These are phyloP conservation scores for Orthonyx spaldingii DNA, from an alignment of 2,113 vertebrate genomes.

Conservation along the genomic window DNA sequence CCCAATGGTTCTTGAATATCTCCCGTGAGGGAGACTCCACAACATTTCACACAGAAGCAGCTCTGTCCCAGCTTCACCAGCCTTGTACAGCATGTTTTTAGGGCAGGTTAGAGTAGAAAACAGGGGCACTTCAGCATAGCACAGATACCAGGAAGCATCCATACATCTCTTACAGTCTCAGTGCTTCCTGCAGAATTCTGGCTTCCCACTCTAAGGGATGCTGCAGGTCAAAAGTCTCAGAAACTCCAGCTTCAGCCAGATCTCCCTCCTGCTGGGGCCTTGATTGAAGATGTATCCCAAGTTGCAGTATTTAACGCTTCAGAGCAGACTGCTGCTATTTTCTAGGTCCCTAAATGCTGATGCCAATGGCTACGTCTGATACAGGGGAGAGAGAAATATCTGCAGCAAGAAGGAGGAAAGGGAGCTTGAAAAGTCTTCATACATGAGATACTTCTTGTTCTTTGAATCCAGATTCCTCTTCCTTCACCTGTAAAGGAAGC, in stretches of 20 bases:
- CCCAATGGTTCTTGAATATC: not conserved
- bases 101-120: not conserved
- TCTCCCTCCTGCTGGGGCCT: not conserved
- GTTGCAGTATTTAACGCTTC: not conserved
- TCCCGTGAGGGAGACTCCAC: not conserved
- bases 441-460: not conserved
- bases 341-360: not conserved
- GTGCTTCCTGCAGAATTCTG: not conserved
- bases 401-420: not conserved
- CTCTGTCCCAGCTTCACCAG: not conserved
- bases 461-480: not conserved
- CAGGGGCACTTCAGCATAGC: not conserved
- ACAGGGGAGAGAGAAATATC: not conserved
- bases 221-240: not conserved
- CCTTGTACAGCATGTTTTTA: not conserved
- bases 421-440: not conserved
- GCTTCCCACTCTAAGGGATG: not conserved
- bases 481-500: not conserved
- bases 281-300: accelerated
- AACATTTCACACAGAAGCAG: not conserved
- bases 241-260: not conserved
- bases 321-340: not conserved
- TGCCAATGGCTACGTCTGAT: not conserved
- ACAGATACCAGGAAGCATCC: not conserved
- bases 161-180: not conserved